Evolutionary conservation across 2,888 invertebrate species (phyloP), one percentile per base, ranked within the genome.

Genomic region (Acrocyrtus sp.): DNA sequence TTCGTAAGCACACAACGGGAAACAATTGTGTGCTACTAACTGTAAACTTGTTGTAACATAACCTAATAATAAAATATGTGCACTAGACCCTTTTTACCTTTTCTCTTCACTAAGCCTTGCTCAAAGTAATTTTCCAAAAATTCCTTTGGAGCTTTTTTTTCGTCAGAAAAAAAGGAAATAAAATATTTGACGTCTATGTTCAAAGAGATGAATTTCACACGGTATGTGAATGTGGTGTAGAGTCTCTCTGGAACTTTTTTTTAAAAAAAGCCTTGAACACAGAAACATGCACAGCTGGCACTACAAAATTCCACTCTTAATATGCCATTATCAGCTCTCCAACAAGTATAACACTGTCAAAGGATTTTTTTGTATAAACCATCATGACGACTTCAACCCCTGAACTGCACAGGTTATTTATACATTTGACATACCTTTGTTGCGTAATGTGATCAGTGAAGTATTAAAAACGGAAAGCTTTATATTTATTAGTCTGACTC

Each of bases 21-120:
- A 34, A 34, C 34, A 34, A 34, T 34, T n/a, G n/a, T n/a, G n/a
- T n/a, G n/a, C n/a, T n/a, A n/a, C n/a, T n/a, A n/a, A n/a, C n/a
- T n/a, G n/a, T n/a, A n/a, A n/a, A n/a, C n/a, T n/a, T n/a, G n/a
- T n/a, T n/a, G n/a, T n/a, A n/a, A 34, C 34, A 34, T 12, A 34
- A 34, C 12, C 34, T 12, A 5, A 34, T n/a, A 34, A 34, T 34
- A 34, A 34, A 34, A 34, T 8, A 8, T 12, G 5, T 34, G 5
- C 34, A 34, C 34, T n/a, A 45, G 43, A 53, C 53, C 63, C 45
- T 63, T 63, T 63, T 62, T 19, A 27, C 39, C 21, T 45, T 45
- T 8, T 2, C 29, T 24, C 43, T 24, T 43, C 29, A n/a, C n/a
- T n/a, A n/a, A n/a, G n/a, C 34, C 6, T 34, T 34, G 12, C 12